Conservation (phyloP, 1,140 invertebrate genomes). For the Eriocheir sinensis region DNA sequence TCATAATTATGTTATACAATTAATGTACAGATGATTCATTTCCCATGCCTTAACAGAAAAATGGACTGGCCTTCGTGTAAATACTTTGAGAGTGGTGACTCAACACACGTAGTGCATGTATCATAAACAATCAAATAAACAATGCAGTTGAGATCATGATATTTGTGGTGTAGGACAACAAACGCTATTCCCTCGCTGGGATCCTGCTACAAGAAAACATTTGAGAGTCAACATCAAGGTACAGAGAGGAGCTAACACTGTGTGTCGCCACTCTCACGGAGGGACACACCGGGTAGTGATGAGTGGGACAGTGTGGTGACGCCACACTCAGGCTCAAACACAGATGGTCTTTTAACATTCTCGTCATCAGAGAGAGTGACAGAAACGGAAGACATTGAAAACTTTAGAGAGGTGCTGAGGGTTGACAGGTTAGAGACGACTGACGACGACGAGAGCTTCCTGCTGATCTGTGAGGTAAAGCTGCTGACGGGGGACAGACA, state of each 20-base stretch:
- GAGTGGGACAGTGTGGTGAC: conserved; percentile 6
- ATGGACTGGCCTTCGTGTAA: too few species aligned
- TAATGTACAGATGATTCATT: too few species aligned
- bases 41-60: too few species aligned
- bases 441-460: conserved; percentile 37
- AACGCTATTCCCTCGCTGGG: neutral
- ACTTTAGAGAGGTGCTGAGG: neutral
- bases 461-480: conserved; percentile 26
- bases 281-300: neutral
- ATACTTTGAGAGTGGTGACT: too few species aligned
- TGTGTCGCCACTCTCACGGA: neutral
- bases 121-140: neutral
- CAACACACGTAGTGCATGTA: too few species aligned
- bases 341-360: neutral
- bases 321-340: neutral
- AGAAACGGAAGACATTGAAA: conserved; percentile 25
- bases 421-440: conserved; percentile 32
- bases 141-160: neutral
- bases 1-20: too few species aligned
- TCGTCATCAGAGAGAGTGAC: neutral
- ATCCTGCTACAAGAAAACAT: neutral
- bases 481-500: neutral
- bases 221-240: neutral
- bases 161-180: too few species aligned
- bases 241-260: conserved; percentile 10